Base-by-base conservation (phyloP, 2,888 invertebrate species). In the Synergus gifuensis region DNA sequence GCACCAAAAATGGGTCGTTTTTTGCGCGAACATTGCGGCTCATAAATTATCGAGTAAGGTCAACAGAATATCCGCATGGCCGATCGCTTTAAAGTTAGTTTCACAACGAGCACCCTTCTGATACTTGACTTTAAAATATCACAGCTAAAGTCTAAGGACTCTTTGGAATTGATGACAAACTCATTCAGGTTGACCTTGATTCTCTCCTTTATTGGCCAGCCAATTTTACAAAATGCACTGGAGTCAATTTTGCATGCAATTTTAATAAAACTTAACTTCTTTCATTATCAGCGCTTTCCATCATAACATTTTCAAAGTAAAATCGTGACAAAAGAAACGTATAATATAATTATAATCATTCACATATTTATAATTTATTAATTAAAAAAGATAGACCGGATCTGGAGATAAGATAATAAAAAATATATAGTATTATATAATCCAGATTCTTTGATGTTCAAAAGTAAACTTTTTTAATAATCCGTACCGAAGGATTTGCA, bases 1-100 rank as follows among this genome's bases (percentile, higher is more conserved):
- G 64, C 28, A 63, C 76, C 67, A 82, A 84, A 85, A 83, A 84
- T 83, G 80, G 84, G 85, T 84, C 83, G 80, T 78, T 85, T 85
- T 85, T 84, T 84, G 80, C 76, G 16, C 40, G 58, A 62, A 44
- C 76, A 64, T 79, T 73, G 76, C 80, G 78, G 63, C 73, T 77
- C 63, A 78, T 83, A 83, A 83, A 83, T 83, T 79, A 83, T 82
- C 80, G 77, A 62, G 79, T 83, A 83, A 83, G 82, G 83, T 82
- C 82, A 82, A 83, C 82, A 79, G 76, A 83, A 81, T 83, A 78
- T 82, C 80, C 83, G 79, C 82, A 82, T 82, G 83, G 80, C 78
- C 83, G 78, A 78, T 66, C 78, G 79, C 80, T 83, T 83, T 81
- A 83, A 83, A 83, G 78, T 82, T 81, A 78, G 78, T 76, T 80